Percentiles rank a stretch among this genome's conserved stretches.
Evolutionary conservation across 2,888 invertebrate genomes (phyloP).

Genomic region (Agrotis puta): DNA sequence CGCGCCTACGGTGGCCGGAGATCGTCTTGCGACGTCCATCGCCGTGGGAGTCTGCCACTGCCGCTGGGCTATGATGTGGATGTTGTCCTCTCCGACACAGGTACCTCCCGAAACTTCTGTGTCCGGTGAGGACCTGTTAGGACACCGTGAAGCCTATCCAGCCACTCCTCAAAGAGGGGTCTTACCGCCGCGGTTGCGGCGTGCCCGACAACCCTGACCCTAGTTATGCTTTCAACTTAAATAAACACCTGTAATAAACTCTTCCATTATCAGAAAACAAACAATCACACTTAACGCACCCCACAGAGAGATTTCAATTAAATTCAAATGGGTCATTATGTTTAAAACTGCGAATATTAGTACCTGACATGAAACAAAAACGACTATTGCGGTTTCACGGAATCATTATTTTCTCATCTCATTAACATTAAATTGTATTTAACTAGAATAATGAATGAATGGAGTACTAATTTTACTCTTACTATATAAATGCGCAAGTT

Average conservation of each 20-base stretch:
- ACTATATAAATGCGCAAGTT: no score
- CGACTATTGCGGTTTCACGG: not conserved
- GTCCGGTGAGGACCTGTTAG: no score
- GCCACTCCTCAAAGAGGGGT: no score
- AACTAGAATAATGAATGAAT: not conserved
- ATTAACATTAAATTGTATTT: not conserved
- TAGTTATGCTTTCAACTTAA: not conserved
- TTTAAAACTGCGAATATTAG: conserved; percentile 1
- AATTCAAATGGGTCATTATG: conserved; percentile 7
- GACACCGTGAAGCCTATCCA: no score
- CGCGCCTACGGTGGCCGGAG: no score
- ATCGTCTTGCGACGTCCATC: no score
- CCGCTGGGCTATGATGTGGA: no score
- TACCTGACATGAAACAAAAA: conserved; percentile 6
- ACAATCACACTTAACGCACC: not conserved
- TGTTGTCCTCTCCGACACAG: no score
- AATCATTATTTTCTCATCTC: not conserved
- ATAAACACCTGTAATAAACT: not conserved
- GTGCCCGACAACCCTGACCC: no score
- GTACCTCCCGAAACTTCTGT: no score
- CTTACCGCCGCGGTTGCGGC: no score
- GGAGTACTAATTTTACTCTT: not conserved
- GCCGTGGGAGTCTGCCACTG: no score
- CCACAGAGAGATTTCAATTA: conserved; percentile 14
- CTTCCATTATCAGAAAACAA: not conserved